Evolutionary conservation across 2,888 invertebrate species (phyloP).

Genomic region (Eristalis arbustorum): DNA sequence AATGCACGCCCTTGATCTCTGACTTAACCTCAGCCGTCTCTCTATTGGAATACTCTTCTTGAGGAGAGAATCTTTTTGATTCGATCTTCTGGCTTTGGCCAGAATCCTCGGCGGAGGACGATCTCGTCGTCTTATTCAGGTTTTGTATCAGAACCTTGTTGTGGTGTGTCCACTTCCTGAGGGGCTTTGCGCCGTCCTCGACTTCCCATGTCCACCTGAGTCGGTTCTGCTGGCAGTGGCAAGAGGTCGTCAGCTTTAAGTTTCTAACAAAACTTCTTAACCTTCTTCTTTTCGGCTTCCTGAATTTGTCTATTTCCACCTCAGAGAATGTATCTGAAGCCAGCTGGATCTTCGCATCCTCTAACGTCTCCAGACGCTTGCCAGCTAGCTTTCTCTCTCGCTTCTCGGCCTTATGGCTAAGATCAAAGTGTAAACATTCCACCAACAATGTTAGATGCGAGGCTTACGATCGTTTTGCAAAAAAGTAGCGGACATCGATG

Average conservation of each 20-base stretch:
- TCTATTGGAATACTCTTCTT: constrained; percentile 74
- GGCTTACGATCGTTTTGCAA: no score
- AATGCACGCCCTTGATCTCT: constrained; percentile 82
- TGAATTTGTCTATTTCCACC: constrained; percentile 93
- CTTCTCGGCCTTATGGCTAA: no score
- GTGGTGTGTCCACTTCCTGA: constrained; percentile 80
- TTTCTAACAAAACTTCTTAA: constrained; percentile 85
- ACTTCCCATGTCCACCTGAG: constrained; percentile 76
- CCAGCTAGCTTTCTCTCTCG: constrained; percentile 83
- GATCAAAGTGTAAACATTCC: no score
- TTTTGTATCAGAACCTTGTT: constrained; percentile 79
- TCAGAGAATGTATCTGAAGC: constrained; percentile 94
- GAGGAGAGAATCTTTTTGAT: constrained; percentile 81
- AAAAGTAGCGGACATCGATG: no score
- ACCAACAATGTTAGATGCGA: no score
- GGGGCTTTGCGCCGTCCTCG: constrained; percentile 72
- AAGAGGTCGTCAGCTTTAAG: constrained; percentile 88
- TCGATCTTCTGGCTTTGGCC: constrained; percentile 86
- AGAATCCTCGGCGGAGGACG: constrained; percentile 87
- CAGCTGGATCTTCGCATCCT: constrained; percentile 84
- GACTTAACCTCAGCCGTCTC: constrained; percentile 80
- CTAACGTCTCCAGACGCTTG: constrained; percentile 88
- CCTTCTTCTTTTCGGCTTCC: constrained; percentile 91
- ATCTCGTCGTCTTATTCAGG: constrained; percentile 84
- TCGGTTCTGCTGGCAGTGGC: constrained; percentile 77